Evolutionary conservation across 1,140 invertebrate species (phyloP), one percentile per base, ranked within the genome.

Genomic region (Aphaenogaster rudis): DNA sequence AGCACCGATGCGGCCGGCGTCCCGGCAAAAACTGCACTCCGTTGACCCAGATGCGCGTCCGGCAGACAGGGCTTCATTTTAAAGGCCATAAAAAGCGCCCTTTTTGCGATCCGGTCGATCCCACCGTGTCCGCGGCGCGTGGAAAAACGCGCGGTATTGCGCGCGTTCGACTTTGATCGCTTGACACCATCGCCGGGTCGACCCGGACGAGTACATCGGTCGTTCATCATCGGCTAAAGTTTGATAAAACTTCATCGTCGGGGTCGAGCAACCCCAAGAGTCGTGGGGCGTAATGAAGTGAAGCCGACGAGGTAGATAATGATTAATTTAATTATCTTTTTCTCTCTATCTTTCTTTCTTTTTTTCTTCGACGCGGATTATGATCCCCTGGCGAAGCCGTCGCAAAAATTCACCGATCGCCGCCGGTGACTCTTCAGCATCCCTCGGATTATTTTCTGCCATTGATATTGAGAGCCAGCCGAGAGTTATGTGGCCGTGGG

Each of bases 281-380:
- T 54, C 48, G 48, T 28, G 21, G 50, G 82, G 87, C 87, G 90
- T 94, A 94, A 94, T 93, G 90, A 94, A 93, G 90, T 92, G 91
- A 92, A 42, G 88, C 64, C 86, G 84, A 88, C 72, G 89, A 92
- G 92, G 94, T 94, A 93, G 93, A 92, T 86, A 79, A 86, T 92
- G 91, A 93, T 94, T 93, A 93, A 93, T 88, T 93, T 94, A 94
- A 94, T 94, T 93, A 92, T 33, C 21, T 72, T 13, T 54, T 48
- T 57, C 28, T 28, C 45, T 36, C n/a, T 52, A 4, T 80, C 3
- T 67, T 7, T 54, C 3, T 67, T 7, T 54, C 64, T 21, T 17
- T n/a, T 6, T 36, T 6, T 42, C 3, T 28, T 69, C 1, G 33
- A 74, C 15, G 45, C n/a, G 45, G 28, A 84, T 84, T 84, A 50